Percentiles rank a stretch among this genome's conserved stretches.
These are phyloP conservation scores for Drosophila parvula DNA, from an alignment of 1,140 invertebrate species.

Conservation along the genomic window DNA sequence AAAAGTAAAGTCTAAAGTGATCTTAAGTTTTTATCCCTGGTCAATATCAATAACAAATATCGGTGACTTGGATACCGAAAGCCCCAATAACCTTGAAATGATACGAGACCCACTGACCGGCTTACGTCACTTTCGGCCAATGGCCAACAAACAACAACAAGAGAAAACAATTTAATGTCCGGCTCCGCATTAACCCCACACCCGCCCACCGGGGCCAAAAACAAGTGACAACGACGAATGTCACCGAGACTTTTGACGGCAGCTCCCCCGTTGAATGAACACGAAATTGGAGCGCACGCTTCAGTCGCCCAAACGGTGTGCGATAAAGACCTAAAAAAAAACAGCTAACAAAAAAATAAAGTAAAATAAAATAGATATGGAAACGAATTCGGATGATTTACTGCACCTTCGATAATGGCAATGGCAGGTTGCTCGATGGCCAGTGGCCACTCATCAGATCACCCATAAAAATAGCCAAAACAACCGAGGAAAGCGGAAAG, in stretches of 20 bases:
- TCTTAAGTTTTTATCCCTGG: neutral
- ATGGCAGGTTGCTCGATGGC: conserved; percentile 44
- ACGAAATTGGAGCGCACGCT: conserved; percentile 65
- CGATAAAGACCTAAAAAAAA: conserved; percentile 55
- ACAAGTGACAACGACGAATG: conserved; percentile 61
- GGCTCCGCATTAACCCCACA: conserved; percentile 26
- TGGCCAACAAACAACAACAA: conserved; percentile 21
- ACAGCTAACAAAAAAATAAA: neutral
- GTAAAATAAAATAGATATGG: conserved; percentile 57
- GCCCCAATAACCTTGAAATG: conserved; percentile 58
- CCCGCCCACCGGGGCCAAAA: conserved; percentile 4
- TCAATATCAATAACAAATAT: conserved; percentile 29
- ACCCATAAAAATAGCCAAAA: conserved; percentile 67
- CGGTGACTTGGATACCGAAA: conserved; percentile 14
- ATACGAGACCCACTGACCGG: conserved; percentile 24
- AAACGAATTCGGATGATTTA: conserved; percentile 62
- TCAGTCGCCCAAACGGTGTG: conserved; percentile 49
- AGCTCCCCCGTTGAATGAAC: conserved; percentile 37
- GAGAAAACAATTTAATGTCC: conserved; percentile 21
- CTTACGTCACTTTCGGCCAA: conserved; percentile 61
- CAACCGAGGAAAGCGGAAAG: conserved; percentile 26
- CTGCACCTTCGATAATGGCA: conserved; percentile 51
- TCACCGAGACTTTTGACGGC: conserved; percentile 58
- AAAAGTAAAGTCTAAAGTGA: neutral
- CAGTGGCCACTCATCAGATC: conserved; percentile 49